Percentiles rank a stretch among this genome's conserved stretches.
Evolutionary conservation across 2,888 invertebrate species (phyloP).

Genomic region (Tenthredo livida): DNA sequence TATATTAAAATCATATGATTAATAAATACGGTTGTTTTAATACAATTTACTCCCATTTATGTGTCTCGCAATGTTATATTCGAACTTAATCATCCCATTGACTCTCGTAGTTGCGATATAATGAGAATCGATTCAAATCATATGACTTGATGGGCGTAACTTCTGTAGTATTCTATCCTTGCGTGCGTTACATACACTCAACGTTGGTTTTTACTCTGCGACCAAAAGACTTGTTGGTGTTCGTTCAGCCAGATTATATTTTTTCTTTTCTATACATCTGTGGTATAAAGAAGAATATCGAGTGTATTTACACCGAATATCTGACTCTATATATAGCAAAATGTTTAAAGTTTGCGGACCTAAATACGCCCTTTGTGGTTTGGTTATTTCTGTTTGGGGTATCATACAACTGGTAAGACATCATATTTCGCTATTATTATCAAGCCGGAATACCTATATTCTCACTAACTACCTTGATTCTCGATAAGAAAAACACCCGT

Average conservation of each 20-base stretch:
- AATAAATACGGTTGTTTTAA: background rate
- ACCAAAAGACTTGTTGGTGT: slow-evolving; percentile 39
- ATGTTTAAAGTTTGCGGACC: slow-evolving; percentile 91
- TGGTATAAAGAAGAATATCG: background rate
- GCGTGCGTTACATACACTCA: background rate
- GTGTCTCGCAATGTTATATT: background rate
- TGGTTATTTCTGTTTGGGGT: slow-evolving; percentile 96
- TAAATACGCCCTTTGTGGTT: slow-evolving; percentile 94
- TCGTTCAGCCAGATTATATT: slow-evolving; percentile 51
- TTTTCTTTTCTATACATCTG: background rate
- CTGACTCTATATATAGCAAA: slow-evolving; percentile 21
- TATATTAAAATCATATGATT: background rate
- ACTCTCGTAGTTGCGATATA: slow-evolving; percentile 43
- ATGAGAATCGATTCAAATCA: slow-evolving; percentile 53
- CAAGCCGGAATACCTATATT: too few relatives aligned
- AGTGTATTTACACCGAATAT: slow-evolving; percentile 14
- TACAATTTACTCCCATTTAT: background rate
- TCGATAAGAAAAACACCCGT: too few relatives aligned
- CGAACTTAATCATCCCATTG: background rate
- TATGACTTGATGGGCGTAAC: slow-evolving; percentile 58
- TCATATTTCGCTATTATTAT: background rate
- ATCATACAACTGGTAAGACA: slow-evolving; percentile 93
- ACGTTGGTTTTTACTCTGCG: slow-evolving; percentile 16
- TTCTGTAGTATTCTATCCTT: too few relatives aligned
- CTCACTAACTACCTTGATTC: too few relatives aligned